phyloP scores from a whole-genome alignment of 2,113 vertebrate genomes.

The Semicossyphus pulcher region DNA sequence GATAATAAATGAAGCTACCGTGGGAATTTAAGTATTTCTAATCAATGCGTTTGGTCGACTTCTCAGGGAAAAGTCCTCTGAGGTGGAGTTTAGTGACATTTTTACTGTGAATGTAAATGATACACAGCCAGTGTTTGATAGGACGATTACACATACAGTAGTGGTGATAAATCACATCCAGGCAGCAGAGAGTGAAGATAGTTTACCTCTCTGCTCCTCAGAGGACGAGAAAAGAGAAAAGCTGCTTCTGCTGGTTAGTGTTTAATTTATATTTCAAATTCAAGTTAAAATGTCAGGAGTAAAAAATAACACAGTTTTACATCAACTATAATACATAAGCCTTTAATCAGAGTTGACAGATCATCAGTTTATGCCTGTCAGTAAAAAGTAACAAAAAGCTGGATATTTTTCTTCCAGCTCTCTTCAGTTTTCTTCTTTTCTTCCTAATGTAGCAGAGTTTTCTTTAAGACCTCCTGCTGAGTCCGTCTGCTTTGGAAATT shows the following conservation, averaged over 20 bases:
- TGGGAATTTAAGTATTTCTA: constrained; percentile 51
- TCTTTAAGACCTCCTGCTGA: constrained; percentile 36
- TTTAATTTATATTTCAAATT: constrained; percentile 14
- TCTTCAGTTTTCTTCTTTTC: constrained; percentile 13
- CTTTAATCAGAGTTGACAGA: no score
- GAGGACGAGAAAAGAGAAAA: constrained; percentile 49
- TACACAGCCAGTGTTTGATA: constrained; percentile 39
- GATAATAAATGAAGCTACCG: constrained; percentile 67
- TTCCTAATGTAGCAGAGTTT: constrained; percentile 18
- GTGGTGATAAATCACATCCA: constrained; percentile 58
- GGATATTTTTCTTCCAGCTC: neutral
- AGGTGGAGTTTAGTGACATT: constrained; percentile 34
- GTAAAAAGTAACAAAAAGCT: constrained; percentile 2
- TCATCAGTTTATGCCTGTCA: constrained; percentile 22
- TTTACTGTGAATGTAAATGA: constrained; percentile 55
- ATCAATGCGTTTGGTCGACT: constrained; percentile 53
- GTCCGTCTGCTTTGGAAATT: constrained; percentile 44
- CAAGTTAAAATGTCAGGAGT: constrained; percentile 13
- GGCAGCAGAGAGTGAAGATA: constrained; percentile 34
- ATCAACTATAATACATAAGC: no score
- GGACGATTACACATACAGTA: constrained; percentile 35
- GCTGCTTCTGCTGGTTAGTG: accelerated
- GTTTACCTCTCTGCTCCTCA: constrained; percentile 53
- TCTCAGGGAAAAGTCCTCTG: neutral
- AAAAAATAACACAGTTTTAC: neutral